Percentiles rank a stretch among this genome's conserved stretches.
Evolutionary conservation across 1,140 invertebrate genomes (phyloP).

Genomic region (Panagrolaimus sp.): DNA sequence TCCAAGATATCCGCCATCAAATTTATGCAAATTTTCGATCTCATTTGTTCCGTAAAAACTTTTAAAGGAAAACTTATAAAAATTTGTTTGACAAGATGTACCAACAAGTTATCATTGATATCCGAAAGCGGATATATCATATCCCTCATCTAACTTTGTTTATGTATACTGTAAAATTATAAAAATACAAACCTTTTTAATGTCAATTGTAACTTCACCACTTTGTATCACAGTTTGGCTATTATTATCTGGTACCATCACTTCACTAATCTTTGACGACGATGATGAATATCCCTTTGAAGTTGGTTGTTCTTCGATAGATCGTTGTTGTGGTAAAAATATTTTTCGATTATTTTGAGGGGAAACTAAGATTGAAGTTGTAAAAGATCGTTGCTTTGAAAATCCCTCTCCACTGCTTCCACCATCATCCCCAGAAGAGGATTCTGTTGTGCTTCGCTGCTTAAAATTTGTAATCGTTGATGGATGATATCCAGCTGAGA

Average conservation of each 20-base stretch:
- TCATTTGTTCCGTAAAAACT: no score
- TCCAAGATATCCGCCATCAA: no score
- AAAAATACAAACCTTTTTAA: slow-evolving; percentile 37
- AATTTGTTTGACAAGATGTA: no score
- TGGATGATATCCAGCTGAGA: background rate
- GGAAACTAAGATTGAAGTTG: slow-evolving; percentile 56
- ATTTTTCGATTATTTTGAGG: slow-evolving; percentile 41
- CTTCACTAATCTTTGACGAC: background rate
- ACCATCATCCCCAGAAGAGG: no score
- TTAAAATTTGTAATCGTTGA: no score
- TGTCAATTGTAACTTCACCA: slow-evolving; percentile 50
- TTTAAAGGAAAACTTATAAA: no score
- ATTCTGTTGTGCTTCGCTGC: no score
- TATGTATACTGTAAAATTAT: background rate
- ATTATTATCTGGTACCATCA: slow-evolving; percentile 1
- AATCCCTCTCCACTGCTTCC: background rate
- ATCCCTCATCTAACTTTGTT: background rate
- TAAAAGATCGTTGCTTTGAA: slow-evolving; percentile 48
- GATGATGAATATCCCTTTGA: background rate
- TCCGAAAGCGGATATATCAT: no score
- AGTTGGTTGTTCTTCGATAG: slow-evolving; percentile 27
- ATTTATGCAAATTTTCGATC: no score
- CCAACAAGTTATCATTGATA: no score
- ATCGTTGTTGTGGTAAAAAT: slow-evolving; percentile 35
- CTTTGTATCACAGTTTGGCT: slow-evolving; percentile 27